Base-by-base conservation (phyloP, 1,140 invertebrate genomes). In the Cherax quadricarinatus region DNA sequence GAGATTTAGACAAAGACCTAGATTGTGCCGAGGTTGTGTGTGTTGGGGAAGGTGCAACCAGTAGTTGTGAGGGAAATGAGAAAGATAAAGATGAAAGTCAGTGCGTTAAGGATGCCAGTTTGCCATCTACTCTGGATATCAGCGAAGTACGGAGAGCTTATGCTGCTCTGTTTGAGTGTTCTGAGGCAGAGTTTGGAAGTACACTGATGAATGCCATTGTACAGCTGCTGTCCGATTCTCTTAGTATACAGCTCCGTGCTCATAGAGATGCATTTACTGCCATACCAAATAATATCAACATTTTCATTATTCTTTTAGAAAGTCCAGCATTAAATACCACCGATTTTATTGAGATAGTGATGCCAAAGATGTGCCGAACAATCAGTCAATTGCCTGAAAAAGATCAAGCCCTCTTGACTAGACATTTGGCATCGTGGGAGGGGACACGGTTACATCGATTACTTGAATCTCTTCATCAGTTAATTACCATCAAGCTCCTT, bases 291-390 rank as follows among this genome's bases (percentile, higher is more conserved):
- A 95, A 96, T 49, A 94, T 97, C 48, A 98, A 98, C 94, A 97
- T 98, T 73, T 97, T 98, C 94, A 95, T 98, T 48, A 98, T 98
- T 92, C 97, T 98, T 24, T 97, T 98, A 94, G 98, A 99, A 95
- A 97, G 98, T 93, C 98, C 98, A 10, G 96, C 97, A 88, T 96
- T 98, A 51, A 97, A 97, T 94, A 96, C 96, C 87, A 96, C 96
- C 53, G 98, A 98, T 94, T 98, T 97, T 95, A 95, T 98, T 93
- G 98, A 98, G 95, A 96, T 96, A 60, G 97, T 97, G 0, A 95
- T 98, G 79, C 97, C 98, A 14, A 96, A 97, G 93, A 95, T 99
- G 66, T 98, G 98, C 94, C 96, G 97, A 94, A 97, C 97, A 7
- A 96, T 97, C 0, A 96, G 97, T 89, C 96, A 96, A 94, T 95